Conservation (phyloP, 2,888 invertebrate species). For the Leptinotarsa peninsularis region DNA sequence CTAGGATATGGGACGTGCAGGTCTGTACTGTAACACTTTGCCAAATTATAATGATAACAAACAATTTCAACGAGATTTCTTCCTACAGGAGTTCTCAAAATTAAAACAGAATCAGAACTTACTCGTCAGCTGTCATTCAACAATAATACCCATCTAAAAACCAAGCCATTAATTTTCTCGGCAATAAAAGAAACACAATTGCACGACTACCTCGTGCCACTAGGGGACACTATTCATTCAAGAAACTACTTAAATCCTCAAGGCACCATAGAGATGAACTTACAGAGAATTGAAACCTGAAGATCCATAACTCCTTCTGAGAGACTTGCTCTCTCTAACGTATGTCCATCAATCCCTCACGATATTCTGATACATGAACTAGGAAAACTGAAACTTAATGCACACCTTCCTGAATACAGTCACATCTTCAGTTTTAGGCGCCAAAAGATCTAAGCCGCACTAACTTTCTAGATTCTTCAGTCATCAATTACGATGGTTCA, state of each 20-base stretch:
- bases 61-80: too few species aligned
- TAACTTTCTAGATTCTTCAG: constrained; percentile 27
- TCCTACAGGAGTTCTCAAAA: too few species aligned
- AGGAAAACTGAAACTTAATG: background rate
- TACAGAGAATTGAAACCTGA: constrained; percentile 33
- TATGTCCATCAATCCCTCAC: constrained; percentile 46
- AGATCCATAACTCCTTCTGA: constrained; percentile 46
- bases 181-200: background rate
- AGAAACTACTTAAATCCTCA: constrained; percentile 28
- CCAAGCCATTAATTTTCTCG: background rate
- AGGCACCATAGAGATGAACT: constrained; percentile 29
- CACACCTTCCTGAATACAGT: background rate
- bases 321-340: constrained; percentile 44
- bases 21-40: too few species aligned
- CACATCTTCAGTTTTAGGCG: constrained; percentile 43
- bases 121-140: too few species aligned
- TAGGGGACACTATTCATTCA: constrained; percentile 33
- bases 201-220: constrained; percentile 18
- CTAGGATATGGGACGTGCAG: too few species aligned
- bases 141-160: background rate
- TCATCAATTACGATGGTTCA: constrained; percentile 39
- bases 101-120: too few species aligned
- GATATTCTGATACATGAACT: constrained; percentile 37
- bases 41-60: too few species aligned
- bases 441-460: constrained; percentile 35